Conservation (phyloP, 2,888 invertebrate species). For the Drosophila pegasa region DNA sequence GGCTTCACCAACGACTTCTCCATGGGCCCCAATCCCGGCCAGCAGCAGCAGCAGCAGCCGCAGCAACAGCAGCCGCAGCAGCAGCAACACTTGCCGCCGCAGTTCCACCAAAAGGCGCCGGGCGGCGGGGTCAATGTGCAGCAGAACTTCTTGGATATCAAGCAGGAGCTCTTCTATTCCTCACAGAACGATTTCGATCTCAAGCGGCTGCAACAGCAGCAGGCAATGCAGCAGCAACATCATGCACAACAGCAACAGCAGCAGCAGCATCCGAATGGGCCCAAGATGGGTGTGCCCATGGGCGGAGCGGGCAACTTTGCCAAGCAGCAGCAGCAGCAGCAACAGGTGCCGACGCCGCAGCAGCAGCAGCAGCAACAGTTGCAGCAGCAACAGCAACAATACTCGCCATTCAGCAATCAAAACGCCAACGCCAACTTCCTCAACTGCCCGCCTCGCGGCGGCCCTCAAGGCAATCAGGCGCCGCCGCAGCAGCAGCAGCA, state of each 20-base stretch:
- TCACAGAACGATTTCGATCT: slow-evolving; percentile 85
- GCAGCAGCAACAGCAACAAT: slow-evolving; percentile 86
- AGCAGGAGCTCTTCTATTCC: slow-evolving; percentile 86
- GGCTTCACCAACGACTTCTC: slow-evolving; percentile 86
- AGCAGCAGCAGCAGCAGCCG: slow-evolving; percentile 72
- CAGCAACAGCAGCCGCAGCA: slow-evolving; percentile 69
- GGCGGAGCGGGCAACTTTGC: slow-evolving; percentile 75
- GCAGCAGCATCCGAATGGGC: slow-evolving; percentile 72
- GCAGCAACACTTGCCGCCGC: slow-evolving; percentile 78
- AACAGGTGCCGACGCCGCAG: slow-evolving; percentile 74
- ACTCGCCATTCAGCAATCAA: slow-evolving; percentile 87
- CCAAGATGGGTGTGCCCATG: slow-evolving; percentile 81
- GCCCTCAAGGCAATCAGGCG: slow-evolving; percentile 59
- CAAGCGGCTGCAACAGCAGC: slow-evolving; percentile 84
- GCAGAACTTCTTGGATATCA: slow-evolving; percentile 86
- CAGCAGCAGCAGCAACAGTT: slow-evolving; percentile 79
- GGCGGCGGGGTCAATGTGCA: slow-evolving; percentile 74
- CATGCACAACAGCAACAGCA: slow-evolving; percentile 68
- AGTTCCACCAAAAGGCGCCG: slow-evolving; percentile 84
- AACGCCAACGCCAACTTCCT: slow-evolving; percentile 81
- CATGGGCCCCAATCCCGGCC: slow-evolving; percentile 83
- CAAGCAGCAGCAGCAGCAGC: slow-evolving; percentile 82
- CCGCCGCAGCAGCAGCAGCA: slow-evolving; percentile 63
- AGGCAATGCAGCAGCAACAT: slow-evolving; percentile 80
- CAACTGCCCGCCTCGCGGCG: slow-evolving; percentile 82